Evolutionary conservation across 2,888 invertebrate genomes (phyloP).

Genomic region (Drosophila stalkeri): DNA sequence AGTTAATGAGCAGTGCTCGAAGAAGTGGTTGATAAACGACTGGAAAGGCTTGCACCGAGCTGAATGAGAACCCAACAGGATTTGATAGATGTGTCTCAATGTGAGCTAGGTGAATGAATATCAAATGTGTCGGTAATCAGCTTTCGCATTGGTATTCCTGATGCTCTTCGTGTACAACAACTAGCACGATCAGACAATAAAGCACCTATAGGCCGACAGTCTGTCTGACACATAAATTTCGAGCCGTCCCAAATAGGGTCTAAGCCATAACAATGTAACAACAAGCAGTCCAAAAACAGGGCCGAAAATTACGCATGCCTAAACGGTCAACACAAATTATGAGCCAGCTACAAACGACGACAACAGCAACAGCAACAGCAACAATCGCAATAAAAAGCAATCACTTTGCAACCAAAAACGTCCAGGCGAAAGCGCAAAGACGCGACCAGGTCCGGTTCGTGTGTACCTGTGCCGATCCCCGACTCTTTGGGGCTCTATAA

Average conservation of each 20-base stretch:
- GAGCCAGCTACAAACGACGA: constrained; percentile 41
- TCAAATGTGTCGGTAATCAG: neutral
- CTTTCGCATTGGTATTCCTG: constrained; percentile 14
- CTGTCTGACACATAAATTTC: constrained; percentile 26
- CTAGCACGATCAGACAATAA: constrained; percentile 36
- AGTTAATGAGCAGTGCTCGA: constrained; percentile 37
- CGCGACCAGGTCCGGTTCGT: constrained; percentile 41
- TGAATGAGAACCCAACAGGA: neutral
- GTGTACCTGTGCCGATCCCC: constrained; percentile 50
- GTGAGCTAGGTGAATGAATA: neutral
- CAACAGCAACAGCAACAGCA: constrained; percentile 45
- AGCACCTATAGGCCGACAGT: constrained; percentile 9
- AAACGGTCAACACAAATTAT: constrained; percentile 68
- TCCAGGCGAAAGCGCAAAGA: constrained; percentile 58
- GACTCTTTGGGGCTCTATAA: constrained; percentile 24
- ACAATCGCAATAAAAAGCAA: constrained; percentile 71
- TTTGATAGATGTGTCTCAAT: constrained; percentile 2
- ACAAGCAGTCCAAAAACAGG: constrained; percentile 53
- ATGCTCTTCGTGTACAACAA: neutral
- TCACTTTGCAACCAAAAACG: constrained; percentile 71
- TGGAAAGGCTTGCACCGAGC: constrained; percentile 4
- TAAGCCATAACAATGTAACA: constrained; percentile 36
- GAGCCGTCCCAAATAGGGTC: constrained; percentile 41
- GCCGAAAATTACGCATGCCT: constrained; percentile 76
- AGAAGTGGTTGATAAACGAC: constrained; percentile 20